Evolutionary conservation across 2,113 vertebrate genomes (phyloP), one percentile per base, ranked within the genome.

Genomic region (Brachypodius melanocephalos): DNA sequence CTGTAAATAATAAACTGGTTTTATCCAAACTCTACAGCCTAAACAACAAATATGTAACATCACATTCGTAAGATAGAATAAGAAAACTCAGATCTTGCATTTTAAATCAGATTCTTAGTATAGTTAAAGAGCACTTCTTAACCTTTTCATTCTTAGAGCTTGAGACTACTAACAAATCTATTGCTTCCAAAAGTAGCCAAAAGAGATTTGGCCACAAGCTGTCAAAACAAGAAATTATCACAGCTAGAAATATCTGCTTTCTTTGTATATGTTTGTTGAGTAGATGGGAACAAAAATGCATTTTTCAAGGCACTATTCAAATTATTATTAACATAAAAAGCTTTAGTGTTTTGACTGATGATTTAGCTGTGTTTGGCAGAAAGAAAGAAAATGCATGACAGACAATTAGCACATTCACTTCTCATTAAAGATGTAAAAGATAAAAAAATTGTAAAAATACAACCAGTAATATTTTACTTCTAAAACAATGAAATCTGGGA

Each of bases 251-350:
- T 51, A 66, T 34, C 67, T 89, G 24, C 31, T 80, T 82, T 49
- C 69, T 85, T 87, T 80, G 63, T 65, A 71, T 51, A 79, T 84
- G 38, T 89, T 88, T 88, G 49, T 80, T 78, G 55, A 29, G 21
- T 29, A 86, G 36, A 88, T 72, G 26, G 86, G 63, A 94, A 90
- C 45, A 78, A 51, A 74, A 96, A 85, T 43, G 25, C 11, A 61
- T 36, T 90, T 95, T 96, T 85, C 42, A 85, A 92, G 66, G 40
- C 46, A 59, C 51, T 85, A 55, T 71, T 89, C 67, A 65, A 74
- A 65, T 78, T 94, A 81, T 59, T 74, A 61, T 77, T 93, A 90
- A 74, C 45, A 55, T 87, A 46, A 97, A 95, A 96, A 65, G 14
- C 11, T 3, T 66, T 75, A 69, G 16, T 87, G 18, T 96, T 97